Evolutionary conservation across 1,140 invertebrate genomes (phyloP), one percentile per base, ranked within the genome.

Genomic region (Euura saliciscinereae): DNA sequence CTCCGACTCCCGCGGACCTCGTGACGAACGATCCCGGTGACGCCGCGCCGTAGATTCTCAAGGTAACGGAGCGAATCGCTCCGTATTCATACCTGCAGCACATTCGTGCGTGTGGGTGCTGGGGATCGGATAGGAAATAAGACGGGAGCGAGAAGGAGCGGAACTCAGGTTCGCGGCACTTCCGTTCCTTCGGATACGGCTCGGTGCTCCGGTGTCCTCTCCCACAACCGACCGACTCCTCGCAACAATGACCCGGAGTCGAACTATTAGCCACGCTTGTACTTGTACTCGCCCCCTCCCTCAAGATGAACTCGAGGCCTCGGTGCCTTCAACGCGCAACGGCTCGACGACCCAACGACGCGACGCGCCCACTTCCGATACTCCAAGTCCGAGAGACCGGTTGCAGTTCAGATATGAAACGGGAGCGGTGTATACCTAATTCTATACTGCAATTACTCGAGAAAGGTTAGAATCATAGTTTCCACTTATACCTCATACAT

Each of bases 151-250:
- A 79, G 82, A 81, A 83, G 80, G 80, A 81, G 83, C 84, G 84
- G 84, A 85, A 85, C 83, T 85, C 79, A 81, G 84, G 80, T 85
- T 84, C 79, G 83, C 81, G 79, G 83, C 82, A 81, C 83, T 84
- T 85, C 84, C 84, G 84, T 85, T 85, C 79, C 82, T 85, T 84
- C 79, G 80, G 84, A 85, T 78, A 85, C 83, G 84, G 83, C 79
- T 83, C 75, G 83, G 76, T 85, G 80, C 73, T 71, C 82, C 71
- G 73, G 71, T 79, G 80, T 83, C 79, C 82, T 85, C 84, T 85
- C 84, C 81, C 84, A 85, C 82, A 85, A 59, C 51, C 51, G 51
- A 59, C 51, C 51, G 51, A 59, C 51, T 59, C 13, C 51, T 59
- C 51, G 51, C 13, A 59, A 59, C 51, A 59, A 59, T 59, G 51